Evolutionary conservation across 2,888 invertebrate genomes (phyloP).

Genomic region (Volucella zonaria): DNA sequence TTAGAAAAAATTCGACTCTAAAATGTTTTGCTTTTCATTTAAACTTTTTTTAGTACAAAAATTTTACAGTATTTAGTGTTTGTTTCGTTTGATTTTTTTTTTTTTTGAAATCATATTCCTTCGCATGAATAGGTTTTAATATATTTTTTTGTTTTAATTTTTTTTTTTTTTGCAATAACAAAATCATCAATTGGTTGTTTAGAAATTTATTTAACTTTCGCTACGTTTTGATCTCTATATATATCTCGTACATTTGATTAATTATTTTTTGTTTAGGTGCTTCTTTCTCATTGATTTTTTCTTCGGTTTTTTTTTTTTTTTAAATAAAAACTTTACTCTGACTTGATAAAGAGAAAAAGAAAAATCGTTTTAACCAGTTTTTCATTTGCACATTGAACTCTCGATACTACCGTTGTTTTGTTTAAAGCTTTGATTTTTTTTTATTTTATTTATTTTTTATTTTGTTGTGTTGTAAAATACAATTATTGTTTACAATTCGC

Average conservation of each 20-base stretch:
- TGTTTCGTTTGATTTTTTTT: constrained; percentile 42
- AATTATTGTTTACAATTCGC: constrained; percentile 61
- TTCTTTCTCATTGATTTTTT: constrained; percentile 28
- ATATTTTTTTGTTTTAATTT: constrained; percentile 26
- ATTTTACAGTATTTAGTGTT: constrained; percentile 58
- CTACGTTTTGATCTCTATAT: constrained; percentile 8
- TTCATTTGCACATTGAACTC: constrained; percentile 58
- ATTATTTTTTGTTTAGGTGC: constrained; percentile 21
- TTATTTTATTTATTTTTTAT: no score
- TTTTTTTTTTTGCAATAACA: constrained; percentile 25
- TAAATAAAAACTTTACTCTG: constrained; percentile 5
- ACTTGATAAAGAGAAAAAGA: constrained; percentile 16
- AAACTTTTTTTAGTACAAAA: constrained; percentile 69
- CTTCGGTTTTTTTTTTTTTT: constrained; percentile 19
- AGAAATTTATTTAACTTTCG: constrained; percentile 48
- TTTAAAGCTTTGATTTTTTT: constrained; percentile 51
- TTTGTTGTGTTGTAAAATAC: constrained; percentile 40
- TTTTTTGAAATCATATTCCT: constrained; percentile 21
- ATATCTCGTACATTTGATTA: constrained; percentile 20
- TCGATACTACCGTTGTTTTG: constrained; percentile 44
- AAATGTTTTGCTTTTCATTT: constrained; percentile 32
- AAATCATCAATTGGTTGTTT: constrained; percentile 40
- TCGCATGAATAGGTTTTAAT: constrained; percentile 21
- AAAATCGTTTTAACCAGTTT: constrained; percentile 14
- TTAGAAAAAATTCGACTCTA: constrained; percentile 58